Percentiles rank a stretch among this genome's conserved stretches.
Evolutionary conservation across 2,113 vertebrate genomes (phyloP).

Genomic region (Vimba vimba): DNA sequence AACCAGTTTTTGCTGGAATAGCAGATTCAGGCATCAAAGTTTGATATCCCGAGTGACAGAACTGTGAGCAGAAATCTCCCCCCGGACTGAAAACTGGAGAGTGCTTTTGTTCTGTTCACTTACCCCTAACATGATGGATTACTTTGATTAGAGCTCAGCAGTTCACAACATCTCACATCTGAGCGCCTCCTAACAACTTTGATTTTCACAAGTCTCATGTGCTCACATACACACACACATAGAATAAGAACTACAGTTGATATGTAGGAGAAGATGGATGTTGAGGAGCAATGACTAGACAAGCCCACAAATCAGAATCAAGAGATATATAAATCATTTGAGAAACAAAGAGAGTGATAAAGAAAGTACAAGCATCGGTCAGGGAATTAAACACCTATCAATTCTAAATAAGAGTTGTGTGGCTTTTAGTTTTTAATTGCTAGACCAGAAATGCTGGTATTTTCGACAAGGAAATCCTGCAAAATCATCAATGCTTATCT

Average conservation of each 20-base stretch:
- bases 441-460: neutral
- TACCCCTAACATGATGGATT: constrained; percentile 47
- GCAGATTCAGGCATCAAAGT: constrained; percentile 27
- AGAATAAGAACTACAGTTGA: constrained; percentile 1
- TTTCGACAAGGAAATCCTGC: neutral
- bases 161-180: constrained; percentile 41
- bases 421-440: neutral
- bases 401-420: neutral
- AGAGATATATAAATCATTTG: constrained; percentile 50
- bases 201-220: constrained; percentile 36
- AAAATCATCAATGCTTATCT: constrained; percentile 1
- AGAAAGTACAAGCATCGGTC: neutral
- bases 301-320: constrained; percentile 20
- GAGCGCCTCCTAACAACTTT: constrained; percentile 38
- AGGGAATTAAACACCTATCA: constrained; percentile 10
- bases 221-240: neutral
- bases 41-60: constrained; percentile 33
- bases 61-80: neutral
- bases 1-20: neutral
- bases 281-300: constrained; percentile 36
- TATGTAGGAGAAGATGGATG: constrained; percentile 45
- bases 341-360: constrained; percentile 41
- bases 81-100: neutral
- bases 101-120: constrained; percentile 41
- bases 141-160: constrained; percentile 52